Evolutionary conservation across 1,140 invertebrate genomes (phyloP), one percentile per base, ranked within the genome.

Genomic region (Eumeta japonica): DNA sequence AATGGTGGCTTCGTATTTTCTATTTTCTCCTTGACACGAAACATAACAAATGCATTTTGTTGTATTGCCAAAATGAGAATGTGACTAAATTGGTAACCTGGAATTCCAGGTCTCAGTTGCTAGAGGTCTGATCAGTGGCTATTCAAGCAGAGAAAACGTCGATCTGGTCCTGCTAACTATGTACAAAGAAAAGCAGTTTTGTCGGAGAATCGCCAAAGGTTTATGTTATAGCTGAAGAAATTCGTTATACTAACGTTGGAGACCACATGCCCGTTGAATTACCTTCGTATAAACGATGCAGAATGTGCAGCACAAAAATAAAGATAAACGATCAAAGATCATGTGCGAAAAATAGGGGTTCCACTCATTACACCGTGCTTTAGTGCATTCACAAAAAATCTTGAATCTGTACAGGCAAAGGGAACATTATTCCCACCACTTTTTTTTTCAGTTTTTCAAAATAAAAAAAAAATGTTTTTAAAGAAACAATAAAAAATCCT

Each of bases 101-200:
- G 48, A 52, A 49, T 58, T 55, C 41, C 41, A 48, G 18, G 46
- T 58, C 11, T 18, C 45, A 38, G 34, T 58, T 36, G 47, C 56
- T 16, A 53, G 50, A 45, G 48, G 46, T 3, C 35, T 50, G 40
- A 51, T 55, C 31, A 30, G 37, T 43, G 46, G 41, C 13, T 53
- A 31, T 38, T 45, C 16, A 19, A 48, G 43, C 35, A 48, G 51
- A 47, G 52, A 58, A 44, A 43, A 32, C 5, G 12, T 30, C 28
- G 5, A 14, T 5, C 13, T 10, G 7, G 9, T 5, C 28, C 12
- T 9, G 5, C 7, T 30, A 30, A 5, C 5, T 30, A 5, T 30
- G 28, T 13, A 24, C 5, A n/a, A 10, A 14, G 12, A 10, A 7
- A 30, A 30, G 13, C 9, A 10, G 9, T 13, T 9, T n/a, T n/a